These are phyloP conservation scores for Pediacus dermestoides DNA, from an alignment of 2,888 invertebrate genomes.

Conservation along the genomic window DNA sequence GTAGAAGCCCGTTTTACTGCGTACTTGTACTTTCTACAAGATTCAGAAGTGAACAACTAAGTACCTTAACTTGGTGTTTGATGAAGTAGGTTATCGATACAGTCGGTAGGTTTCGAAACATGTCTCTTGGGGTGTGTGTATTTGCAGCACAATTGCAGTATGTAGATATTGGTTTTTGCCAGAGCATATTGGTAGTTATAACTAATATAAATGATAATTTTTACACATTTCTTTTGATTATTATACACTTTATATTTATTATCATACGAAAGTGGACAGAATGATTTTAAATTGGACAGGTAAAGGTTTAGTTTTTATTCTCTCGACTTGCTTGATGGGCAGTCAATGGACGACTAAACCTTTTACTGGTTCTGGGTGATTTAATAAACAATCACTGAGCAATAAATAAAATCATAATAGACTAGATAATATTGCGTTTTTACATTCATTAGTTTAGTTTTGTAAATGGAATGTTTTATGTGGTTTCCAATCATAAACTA, in stretches of 20 bases:
- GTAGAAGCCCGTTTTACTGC: too few relatives aligned
- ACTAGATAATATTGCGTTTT: slow-evolving; percentile 42
- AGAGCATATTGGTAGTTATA: neutral
- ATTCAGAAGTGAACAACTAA: too few relatives aligned
- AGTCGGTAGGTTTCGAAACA: too few relatives aligned
- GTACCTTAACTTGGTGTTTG: too few relatives aligned
- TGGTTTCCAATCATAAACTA: slow-evolving; percentile 2
- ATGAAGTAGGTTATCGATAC: too few relatives aligned
- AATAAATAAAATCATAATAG: slow-evolving; percentile 38
- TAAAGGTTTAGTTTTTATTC: slow-evolving; percentile 39
- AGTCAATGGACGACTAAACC: slow-evolving; percentile 42
- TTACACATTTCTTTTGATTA: too few relatives aligned
- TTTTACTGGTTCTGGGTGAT: slow-evolving; percentile 21
- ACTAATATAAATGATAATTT: slow-evolving; percentile 8
- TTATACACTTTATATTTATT: slow-evolving; percentile 17
- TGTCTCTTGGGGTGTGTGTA: too few relatives aligned
- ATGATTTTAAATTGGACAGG: slow-evolving; percentile 41
- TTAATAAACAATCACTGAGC: slow-evolving; percentile 39
- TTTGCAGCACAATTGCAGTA: too few relatives aligned
- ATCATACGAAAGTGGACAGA: slow-evolving; percentile 40
- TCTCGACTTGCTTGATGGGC: slow-evolving; percentile 17
- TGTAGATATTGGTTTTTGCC: too few relatives aligned
- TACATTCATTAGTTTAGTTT: slow-evolving; percentile 19
- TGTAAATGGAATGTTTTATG: slow-evolving; percentile 21
- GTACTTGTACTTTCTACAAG: too few relatives aligned